phyloP scores from a whole-genome alignment of 1,140 invertebrate species.

The Melanaphis sacchari region DNA sequence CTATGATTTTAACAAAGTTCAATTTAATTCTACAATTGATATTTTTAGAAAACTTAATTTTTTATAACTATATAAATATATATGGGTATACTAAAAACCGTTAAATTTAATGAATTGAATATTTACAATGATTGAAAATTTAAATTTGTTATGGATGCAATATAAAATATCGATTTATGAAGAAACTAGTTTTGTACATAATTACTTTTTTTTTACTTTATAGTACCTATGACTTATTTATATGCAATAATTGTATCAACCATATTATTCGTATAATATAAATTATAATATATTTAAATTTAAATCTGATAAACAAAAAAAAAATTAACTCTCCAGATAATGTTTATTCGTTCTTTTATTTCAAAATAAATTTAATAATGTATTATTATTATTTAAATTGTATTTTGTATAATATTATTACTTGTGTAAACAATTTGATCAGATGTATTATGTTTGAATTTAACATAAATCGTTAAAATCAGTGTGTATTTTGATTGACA shows the following conservation, averaged over 20 bases:
- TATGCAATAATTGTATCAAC: not conserved
- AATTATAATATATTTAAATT: not conserved
- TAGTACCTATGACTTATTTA: not conserved
- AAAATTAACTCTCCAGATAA: not conserved
- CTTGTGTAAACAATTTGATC: not conserved
- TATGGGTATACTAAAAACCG: not conserved
- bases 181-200: not conserved
- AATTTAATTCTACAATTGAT: not conserved
- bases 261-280: not conserved
- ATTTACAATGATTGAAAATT: not conserved
- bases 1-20: not conserved
- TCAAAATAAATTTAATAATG: not conserved
- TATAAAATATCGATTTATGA: not conserved
- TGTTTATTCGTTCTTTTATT: no score
- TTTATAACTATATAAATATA: not conserved
- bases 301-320: not conserved
- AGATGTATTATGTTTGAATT: not conserved
- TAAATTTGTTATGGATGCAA: no score
- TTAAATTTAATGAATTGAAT: not conserved
- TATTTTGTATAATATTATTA: not conserved
- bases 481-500: not conserved
- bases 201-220: not conserved
- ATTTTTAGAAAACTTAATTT: not conserved
- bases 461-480: not conserved
- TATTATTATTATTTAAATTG: no score